Conservation (phyloP, 2,888 invertebrate species). For the Hirtodrosophila trivittata region DNA sequence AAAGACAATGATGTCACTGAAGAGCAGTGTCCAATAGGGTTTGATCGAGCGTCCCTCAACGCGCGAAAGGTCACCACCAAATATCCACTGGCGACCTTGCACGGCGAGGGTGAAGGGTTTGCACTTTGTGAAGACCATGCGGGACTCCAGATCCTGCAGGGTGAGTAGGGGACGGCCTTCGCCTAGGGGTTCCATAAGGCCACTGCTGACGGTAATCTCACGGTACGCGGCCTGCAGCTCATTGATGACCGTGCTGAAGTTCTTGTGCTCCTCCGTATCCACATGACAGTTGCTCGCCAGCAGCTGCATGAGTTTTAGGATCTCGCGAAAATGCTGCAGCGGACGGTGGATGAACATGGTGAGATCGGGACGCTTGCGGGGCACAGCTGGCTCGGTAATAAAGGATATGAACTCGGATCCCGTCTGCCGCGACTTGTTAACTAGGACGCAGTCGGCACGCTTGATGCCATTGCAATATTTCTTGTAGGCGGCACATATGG, state of each 20-base stretch:
- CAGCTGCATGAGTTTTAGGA: constrained; percentile 86
- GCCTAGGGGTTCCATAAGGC: constrained; percentile 93
- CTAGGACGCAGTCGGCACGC: constrained; percentile 93
- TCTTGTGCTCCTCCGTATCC: constrained; percentile 84
- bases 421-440: constrained; percentile 89
- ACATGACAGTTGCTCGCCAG: constrained; percentile 84
- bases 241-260: constrained; percentile 83
- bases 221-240: constrained; percentile 88
- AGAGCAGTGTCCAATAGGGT: constrained; percentile 93
- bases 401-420: constrained; percentile 92
- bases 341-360: constrained; percentile 93
- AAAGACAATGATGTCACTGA: constrained; percentile 93
- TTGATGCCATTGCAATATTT: constrained; percentile 93
- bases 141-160: constrained; percentile 92
- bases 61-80: constrained; percentile 92
- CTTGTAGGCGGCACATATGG: constrained; percentile 91
- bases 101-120: constrained; percentile 94
- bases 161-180: constrained; percentile 92
- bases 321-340: constrained; percentile 90
- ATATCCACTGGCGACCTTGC: constrained; percentile 94
- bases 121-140: constrained; percentile 95
- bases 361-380: constrained; percentile 92
- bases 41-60: constrained; percentile 92
- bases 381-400: constrained; percentile 92
- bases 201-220: constrained; percentile 92